A percentile compares a stretch with the other conserved stretches of the same genome.
Conservation (phyloP, 1,140 invertebrate genomes). For the Zaprionus davidi region DNA sequence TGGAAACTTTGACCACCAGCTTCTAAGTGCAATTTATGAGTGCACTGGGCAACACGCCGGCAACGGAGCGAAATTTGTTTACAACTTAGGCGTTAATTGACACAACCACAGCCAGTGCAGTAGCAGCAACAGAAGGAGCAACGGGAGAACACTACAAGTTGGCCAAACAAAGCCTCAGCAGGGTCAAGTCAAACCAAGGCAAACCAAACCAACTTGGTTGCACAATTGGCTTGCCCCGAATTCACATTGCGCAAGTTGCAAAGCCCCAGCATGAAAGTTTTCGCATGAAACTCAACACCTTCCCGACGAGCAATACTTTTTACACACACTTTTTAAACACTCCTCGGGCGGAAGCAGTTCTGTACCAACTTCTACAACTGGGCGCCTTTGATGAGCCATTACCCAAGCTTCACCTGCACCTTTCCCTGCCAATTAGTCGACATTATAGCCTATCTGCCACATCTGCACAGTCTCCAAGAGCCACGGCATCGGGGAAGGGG, state of each 20-base stretch:
- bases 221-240: conserved; percentile 67
- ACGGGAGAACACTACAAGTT: conserved; percentile 15
- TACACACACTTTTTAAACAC: conserved; percentile 48
- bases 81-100: conserved; percentile 82
- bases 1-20: conserved; percentile 47
- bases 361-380: neutral
- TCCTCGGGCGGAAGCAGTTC: conserved; percentile 17
- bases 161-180: conserved; percentile 13
- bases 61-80: conserved; percentile 75
- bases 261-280: conserved; percentile 53
- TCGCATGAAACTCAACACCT: conserved; percentile 80
- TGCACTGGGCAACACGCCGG: conserved; percentile 58
- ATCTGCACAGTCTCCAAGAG: conserved; percentile 16
- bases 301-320: conserved; percentile 32
- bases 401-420: neutral
- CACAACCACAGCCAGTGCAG: conserved; percentile 57
- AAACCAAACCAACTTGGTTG: conserved; percentile 54
- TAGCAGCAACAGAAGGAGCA: conserved; percentile 8
- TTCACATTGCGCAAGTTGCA: conserved; percentile 36
- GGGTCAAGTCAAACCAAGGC: conserved; percentile 33
- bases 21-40: conserved; percentile 80
- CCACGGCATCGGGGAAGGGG: neutral
- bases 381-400: conserved; percentile 10
- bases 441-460: conserved; percentile 20
- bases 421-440: conserved; percentile 30